Conservation (phyloP, 2,797 vertebrate genomes). For the Saxicola maurus region DNA sequence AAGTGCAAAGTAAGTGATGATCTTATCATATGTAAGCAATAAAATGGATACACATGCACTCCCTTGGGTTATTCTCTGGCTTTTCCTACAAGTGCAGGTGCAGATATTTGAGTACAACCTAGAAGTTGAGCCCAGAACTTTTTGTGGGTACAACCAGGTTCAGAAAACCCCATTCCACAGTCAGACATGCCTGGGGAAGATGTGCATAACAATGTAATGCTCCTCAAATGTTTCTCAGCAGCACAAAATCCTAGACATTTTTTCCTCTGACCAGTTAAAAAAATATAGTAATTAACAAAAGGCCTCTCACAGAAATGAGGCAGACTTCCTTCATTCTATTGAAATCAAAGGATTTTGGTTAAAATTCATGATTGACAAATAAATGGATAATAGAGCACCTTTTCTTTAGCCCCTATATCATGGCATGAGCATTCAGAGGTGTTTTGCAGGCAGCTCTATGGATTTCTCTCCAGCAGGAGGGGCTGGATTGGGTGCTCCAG, state of each 20-base stretch:
- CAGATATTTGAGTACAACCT: not conserved
- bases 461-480: not conserved
- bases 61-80: not conserved
- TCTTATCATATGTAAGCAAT: not conserved
- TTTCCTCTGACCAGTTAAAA: not conserved
- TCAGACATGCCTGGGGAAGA: not conserved
- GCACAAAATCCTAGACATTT: not conserved
- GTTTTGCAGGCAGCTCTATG: not conserved
- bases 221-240: not conserved
- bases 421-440: not conserved
- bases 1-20: conserved; percentile 87
- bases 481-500: not conserved
- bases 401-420: not conserved
- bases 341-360: not conserved
- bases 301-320: not conserved
- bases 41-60: not conserved
- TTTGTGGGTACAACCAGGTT: not conserved
- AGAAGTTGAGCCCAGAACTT: not conserved
- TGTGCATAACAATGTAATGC: not conserved
- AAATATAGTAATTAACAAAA: not conserved
- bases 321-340: not conserved
- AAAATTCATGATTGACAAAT: not conserved
- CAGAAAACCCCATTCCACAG: not conserved
- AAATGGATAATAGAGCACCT: not conserved
- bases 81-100: not conserved